phyloP scores from a whole-genome alignment of 2,113 vertebrate genomes.

The Oncorhynchus nerka region DNA sequence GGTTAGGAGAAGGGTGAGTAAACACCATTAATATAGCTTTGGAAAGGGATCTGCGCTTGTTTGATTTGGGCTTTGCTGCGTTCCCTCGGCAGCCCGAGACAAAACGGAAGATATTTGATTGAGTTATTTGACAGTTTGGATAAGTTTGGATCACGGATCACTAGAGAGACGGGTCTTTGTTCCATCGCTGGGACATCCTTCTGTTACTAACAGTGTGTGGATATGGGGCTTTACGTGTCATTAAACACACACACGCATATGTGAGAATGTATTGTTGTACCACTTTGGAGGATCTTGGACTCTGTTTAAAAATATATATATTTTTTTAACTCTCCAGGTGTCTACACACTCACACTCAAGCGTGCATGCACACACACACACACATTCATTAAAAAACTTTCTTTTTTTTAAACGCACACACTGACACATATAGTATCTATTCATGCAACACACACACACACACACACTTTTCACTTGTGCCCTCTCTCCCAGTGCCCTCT shows the following conservation, averaged over 20 bases:
- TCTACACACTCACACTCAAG: not conserved
- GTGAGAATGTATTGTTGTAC: not conserved
- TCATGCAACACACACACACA: too few species aligned
- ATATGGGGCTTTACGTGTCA: not conserved
- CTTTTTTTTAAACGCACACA: not conserved
- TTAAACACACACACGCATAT: constrained; percentile 14
- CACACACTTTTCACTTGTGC: too few species aligned
- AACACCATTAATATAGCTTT: constrained; percentile 61
- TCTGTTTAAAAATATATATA: too few species aligned
- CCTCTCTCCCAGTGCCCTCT: too few species aligned
- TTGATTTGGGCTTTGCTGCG: constrained; percentile 30
- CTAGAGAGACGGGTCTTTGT: not conserved
- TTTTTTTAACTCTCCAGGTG: constrained; percentile 36
- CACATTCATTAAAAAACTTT: not conserved
- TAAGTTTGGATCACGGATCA: not conserved
- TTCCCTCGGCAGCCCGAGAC: constrained; percentile 20
- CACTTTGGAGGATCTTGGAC: constrained; percentile 34
- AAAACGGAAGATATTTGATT: constrained; percentile 11
- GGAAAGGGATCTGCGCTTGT: constrained; percentile 41
- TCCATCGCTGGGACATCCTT: not conserved
- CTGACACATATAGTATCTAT: constrained; percentile 4
- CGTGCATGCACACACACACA: not conserved
- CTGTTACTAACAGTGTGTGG: not conserved
- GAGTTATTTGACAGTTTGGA: not conserved
- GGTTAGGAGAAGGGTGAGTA: constrained; percentile 54